Conservation (phyloP, 2,113 vertebrate species). For the Myrmecobius fasciatus region DNA sequence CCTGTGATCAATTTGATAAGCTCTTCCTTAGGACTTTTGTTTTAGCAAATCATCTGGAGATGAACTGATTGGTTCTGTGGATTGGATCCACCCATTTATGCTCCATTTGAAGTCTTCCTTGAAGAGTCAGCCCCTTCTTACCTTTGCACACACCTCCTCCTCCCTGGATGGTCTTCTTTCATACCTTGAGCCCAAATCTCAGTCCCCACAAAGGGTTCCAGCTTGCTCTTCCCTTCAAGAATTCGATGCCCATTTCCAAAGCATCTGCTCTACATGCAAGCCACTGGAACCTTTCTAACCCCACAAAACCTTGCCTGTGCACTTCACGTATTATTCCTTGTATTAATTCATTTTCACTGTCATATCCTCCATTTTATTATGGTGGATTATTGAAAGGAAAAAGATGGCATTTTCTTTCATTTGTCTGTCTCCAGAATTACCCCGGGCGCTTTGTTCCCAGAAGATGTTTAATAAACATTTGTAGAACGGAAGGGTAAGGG, state of each 20-base stretch:
- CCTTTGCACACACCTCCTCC: not conserved
- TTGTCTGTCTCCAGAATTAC: not conserved
- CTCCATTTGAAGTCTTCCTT: not conserved
- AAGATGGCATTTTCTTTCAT: not conserved
- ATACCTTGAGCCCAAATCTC: not conserved
- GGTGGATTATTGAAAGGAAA: no score
- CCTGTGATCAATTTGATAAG: not conserved
- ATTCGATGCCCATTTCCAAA: not conserved
- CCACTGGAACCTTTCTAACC: not conserved
- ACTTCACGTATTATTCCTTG: accelerated
- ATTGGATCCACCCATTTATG: not conserved
- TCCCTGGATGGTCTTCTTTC: not conserved
- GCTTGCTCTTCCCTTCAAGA: not conserved
- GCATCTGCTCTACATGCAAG: not conserved
- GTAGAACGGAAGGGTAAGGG: not conserved
- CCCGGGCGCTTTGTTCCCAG: not conserved
- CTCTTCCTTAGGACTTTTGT: not conserved
- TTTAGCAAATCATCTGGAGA: not conserved
- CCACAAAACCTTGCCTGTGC: not conserved
- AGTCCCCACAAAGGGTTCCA: not conserved
- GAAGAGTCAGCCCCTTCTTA: not conserved
- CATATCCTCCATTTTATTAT: not conserved
- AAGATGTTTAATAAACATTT: not conserved
- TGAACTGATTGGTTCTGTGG: not conserved
- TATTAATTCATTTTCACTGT: not conserved